Base-by-base conservation (phyloP, 2,888 invertebrate species). In the Bimastos eiseni region DNA sequence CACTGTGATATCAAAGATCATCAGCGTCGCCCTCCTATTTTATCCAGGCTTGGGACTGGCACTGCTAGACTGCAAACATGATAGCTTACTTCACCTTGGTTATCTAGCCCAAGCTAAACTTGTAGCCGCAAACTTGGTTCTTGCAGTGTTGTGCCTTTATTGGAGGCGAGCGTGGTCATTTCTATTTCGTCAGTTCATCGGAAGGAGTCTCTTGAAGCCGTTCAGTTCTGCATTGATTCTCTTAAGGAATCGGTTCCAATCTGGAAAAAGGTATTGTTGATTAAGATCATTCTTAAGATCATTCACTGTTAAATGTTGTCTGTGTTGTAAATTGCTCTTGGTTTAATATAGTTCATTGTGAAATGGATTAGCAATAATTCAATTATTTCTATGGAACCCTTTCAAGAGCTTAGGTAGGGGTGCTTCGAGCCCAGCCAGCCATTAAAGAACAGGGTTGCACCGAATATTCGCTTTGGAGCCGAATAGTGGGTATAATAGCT, bases 141-240 rank as follows among this genome's bases (percentile, higher is more conserved):
- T 91, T 91, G 19, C 93, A 95, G 95, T 15, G 92, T 93, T 92
- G 98, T 99, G 6, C 97, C 97, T 0, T 97, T 98, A 6, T 96
- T 96, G 90, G 98, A 98, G 95, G 97, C 97, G 0, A 98, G 98
- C 93, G 97, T 99, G 11, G 96, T 98, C 19, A 97, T 99, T 92
- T 98, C 98, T 0, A 96, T 98, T 44, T 98, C 98, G 91, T 97
- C 98, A 30, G 97, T 97, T 0, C 98, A 98, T 95, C 96, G 99
- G 49, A 96, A 96, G 89, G 97, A 97, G 91, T 97, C 98, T 0
- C 96, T 98, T 15, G 96, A 97, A 93, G 98, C 98, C 4, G 97
- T 98, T 0, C 96, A 97, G 90, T 97, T 96, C 95, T 97, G 97
- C 93, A 98, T 99, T 92, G 97, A 99, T 93, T 96, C 96, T 91